Evolutionary conservation across 92 coral and sea anemone species (phyloP), one percentile per base, ranked within the genome.

Genomic region (Zoanthus solanderi): DNA sequence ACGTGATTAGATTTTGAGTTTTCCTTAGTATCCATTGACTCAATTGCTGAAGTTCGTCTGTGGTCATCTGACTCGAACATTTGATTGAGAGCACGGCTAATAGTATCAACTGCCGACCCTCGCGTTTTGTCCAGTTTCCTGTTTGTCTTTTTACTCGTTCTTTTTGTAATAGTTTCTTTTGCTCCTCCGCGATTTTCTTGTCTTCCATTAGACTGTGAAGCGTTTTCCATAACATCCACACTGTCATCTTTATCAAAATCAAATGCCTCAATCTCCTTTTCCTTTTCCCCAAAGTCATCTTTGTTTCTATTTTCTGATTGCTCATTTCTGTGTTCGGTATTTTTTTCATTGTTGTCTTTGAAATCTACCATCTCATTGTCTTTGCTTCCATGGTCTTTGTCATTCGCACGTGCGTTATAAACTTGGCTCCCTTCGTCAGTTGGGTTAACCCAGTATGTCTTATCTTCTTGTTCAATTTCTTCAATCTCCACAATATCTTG

Each of bases 381-480:
- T 42, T 81, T 44, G 23, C 47, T 61, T 23, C 28, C 65, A 14
- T 66, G 60, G 9, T 79, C 28, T 30, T 23, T 44, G 17, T 42
- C 34, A 30, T 16, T 17, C 32, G 53, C 16, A 30, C 11, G 72
- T 37, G 0, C 61, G 12, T 14, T 42, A 81, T 46, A 44, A 29
- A 54, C 74, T 31, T 12, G 75, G 65, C 50, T 29, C 60, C 8
- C 50, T 18, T 3, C 54, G 57, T 13, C 75, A 37, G 34, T 1
- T 79, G 74, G 17, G 37, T 0, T 63, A 9, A 63, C 46, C 85
- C 85, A 81, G 75, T 46, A 75, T 17, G 85, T 67, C 45, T 81
- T 75, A n/a, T 42, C 75, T 81, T 80, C 45, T 67, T 60, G 57
- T 13, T 81, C 85, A 37, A 34, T 4, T 65, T 15, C 4, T 29